Percentiles rank a stretch among this genome's conserved stretches.
phyloP scores from a whole-genome alignment of 2,113 vertebrate genomes.

The Ceyx melanurus region DNA sequence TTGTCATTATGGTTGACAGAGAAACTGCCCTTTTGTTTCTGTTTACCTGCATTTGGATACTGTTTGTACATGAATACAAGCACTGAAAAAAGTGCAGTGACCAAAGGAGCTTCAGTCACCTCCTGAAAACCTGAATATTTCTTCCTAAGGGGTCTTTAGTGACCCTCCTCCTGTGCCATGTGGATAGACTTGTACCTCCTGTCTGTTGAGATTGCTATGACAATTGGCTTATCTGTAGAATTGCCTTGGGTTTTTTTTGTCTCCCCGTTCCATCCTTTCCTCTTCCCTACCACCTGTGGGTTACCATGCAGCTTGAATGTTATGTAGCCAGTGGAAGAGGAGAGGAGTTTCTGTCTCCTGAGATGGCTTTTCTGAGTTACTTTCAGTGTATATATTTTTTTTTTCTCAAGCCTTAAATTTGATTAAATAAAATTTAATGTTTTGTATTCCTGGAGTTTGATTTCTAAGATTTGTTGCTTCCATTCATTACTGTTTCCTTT shows the following conservation, averaged over 20 bases:
- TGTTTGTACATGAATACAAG: background rate
- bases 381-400: background rate
- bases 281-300: background rate
- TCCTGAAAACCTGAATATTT: background rate
- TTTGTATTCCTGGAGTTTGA: conserved; percentile 14
- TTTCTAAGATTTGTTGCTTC: background rate
- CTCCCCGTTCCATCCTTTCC: background rate
- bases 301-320: background rate
- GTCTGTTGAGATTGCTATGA: background rate
- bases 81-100: background rate
- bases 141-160: background rate
- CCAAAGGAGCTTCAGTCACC: accelerated
- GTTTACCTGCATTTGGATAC: background rate
- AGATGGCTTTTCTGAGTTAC: background rate
- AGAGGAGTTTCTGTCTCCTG: background rate
- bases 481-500: background rate
- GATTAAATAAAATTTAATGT: conserved; percentile 53
- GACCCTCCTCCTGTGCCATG: background rate
- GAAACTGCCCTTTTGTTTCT: background rate
- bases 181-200: background rate
- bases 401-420: conserved; percentile 41
- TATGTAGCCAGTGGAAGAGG: background rate
- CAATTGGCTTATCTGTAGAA: background rate
- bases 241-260: background rate
- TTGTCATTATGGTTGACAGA: background rate